Evolutionary conservation across 2,888 invertebrate species (phyloP).

Genomic region (Mythimna vitellina): DNA sequence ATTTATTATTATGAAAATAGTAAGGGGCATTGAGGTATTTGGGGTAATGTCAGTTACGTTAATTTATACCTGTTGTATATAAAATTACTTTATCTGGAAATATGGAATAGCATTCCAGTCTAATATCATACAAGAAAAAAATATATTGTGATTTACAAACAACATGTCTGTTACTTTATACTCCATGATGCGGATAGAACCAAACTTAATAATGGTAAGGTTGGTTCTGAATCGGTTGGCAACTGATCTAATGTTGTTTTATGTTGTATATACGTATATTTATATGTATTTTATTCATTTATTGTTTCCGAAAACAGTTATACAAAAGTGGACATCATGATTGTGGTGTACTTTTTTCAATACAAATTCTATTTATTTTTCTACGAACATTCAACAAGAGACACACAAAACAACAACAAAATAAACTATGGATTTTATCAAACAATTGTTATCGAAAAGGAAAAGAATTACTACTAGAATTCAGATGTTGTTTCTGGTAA

Average conservation of each 20-base stretch:
- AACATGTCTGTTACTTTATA: neutral
- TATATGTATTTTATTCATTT: constrained; percentile 8
- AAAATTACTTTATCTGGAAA: neutral
- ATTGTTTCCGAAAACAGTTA: neutral
- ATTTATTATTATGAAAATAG: too few relatives aligned
- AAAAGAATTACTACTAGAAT: neutral
- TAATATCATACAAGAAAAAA: neutral
- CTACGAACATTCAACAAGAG: neutral
- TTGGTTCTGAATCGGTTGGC: constrained; percentile 22
- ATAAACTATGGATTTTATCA: neutral
- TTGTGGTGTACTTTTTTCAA: too few relatives aligned
- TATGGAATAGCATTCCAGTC: neutral
- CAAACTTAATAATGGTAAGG: constrained; percentile 11
- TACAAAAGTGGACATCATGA: neutral
- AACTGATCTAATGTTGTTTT: constrained; percentile 7
- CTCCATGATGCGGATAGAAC: neutral
- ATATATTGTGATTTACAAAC: neutral
- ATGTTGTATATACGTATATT: neutral
- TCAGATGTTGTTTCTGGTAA: neutral
- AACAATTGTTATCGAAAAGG: neutral
- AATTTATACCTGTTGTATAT: too few relatives aligned
- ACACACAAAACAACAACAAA: neutral
- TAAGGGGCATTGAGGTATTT: too few relatives aligned
- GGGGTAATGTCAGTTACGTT: too few relatives aligned
- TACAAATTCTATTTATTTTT: neutral